These are phyloP conservation scores for Cryptomyrus ogoouensis DNA, from an alignment of 2,113 vertebrate species.

Conservation along the genomic window DNA sequence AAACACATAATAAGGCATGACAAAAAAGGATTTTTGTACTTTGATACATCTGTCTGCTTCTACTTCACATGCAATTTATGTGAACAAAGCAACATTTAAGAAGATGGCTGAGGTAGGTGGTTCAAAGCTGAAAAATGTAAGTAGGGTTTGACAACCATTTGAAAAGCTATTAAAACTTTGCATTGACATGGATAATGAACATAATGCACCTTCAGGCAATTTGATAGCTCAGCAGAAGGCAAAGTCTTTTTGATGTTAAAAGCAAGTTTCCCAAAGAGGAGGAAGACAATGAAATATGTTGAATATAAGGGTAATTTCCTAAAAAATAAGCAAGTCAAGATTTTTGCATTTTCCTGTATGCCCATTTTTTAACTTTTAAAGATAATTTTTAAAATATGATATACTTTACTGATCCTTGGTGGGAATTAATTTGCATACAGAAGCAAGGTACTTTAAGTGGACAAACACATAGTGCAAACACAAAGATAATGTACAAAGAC, in stretches of 20 bases:
- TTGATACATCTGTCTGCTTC: background rate
- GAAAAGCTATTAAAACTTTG: background rate
- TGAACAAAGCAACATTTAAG: background rate
- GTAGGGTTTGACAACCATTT: background rate
- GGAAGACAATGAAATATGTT: background rate
- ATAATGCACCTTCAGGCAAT: background rate
- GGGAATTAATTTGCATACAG: background rate
- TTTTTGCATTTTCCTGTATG: background rate
- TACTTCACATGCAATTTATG: background rate
- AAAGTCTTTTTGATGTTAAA: background rate
- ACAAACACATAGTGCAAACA: too few relatives aligned
- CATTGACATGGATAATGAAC: background rate
- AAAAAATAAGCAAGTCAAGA: background rate
- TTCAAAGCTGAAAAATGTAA: background rate
- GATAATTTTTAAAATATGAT: background rate
- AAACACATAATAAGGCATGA: background rate
- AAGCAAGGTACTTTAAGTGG: too few relatives aligned
- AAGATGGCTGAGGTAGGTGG: background rate
- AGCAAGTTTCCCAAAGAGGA: background rate
- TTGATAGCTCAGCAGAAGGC: background rate
- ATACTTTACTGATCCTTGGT: background rate
- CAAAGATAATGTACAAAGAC: too few relatives aligned
- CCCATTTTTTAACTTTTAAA: background rate
- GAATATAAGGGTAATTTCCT: background rate
- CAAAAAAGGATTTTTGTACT: background rate